Evolutionary conservation across 64 coral and sea anemone genomes (phyloP).

Genomic region (Stylophora pistillata): DNA sequence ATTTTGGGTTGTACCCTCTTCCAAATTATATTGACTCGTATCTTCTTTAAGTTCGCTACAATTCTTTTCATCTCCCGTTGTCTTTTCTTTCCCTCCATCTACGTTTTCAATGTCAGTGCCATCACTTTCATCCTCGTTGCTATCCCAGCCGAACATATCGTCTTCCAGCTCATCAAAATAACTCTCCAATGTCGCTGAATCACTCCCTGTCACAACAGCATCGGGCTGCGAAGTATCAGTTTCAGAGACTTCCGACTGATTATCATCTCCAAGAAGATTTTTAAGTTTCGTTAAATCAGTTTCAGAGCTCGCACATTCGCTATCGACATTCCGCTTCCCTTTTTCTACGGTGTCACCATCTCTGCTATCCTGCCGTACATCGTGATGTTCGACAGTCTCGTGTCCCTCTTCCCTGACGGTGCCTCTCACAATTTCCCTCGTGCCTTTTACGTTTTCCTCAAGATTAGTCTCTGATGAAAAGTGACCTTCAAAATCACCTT

Average conservation of each 20-base stretch:
- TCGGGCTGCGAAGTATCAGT: background rate
- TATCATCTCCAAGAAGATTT: background rate
- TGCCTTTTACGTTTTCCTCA: background rate
- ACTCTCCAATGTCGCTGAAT: slow-evolving; percentile 54
- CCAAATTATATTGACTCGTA: background rate
- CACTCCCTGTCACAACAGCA: background rate
- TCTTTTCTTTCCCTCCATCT: background rate
- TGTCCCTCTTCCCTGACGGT: background rate
- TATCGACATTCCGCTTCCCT: background rate
- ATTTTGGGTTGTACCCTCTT: background rate
- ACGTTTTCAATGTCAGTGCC: background rate
- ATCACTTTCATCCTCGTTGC: slow-evolving; percentile 45
- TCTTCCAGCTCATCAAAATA: slow-evolving; percentile 87
- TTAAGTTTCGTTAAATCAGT: slow-evolving; percentile 9
- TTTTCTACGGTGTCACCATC: background rate
- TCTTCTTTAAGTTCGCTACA: background rate
- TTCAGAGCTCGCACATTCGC: background rate
- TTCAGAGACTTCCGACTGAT: background rate
- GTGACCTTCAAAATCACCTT: background rate
- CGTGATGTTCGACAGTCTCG: background rate
- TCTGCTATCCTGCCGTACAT: background rate
- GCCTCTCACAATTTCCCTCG: background rate
- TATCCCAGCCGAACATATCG: slow-evolving; percentile 87
- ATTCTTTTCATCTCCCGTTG: background rate
- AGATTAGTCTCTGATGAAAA: background rate